Evolutionary conservation across 2,113 vertebrate species (phyloP).

Genomic region (Geothlypis trichas): DNA sequence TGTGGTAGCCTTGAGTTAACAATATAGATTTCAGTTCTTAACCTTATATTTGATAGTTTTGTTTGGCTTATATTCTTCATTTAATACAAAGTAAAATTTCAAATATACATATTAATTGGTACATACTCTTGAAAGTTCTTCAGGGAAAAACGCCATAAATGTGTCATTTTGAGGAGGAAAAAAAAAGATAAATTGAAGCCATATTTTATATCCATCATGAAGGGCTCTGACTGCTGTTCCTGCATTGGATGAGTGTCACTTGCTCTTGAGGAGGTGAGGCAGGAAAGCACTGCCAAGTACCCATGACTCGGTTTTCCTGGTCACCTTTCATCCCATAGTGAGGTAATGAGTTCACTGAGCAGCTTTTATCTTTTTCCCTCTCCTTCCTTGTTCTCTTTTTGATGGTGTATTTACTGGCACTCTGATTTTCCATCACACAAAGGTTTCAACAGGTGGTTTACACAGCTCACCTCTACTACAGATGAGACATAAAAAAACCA

Average conservation of each 20-base stretch:
- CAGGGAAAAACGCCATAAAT: background rate
- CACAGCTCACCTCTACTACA: background rate
- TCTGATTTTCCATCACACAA: background rate
- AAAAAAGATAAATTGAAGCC: background rate
- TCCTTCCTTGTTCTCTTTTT: background rate
- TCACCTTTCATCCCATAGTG: background rate
- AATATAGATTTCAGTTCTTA: background rate
- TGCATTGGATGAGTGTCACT: fast-evolving
- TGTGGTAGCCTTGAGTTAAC: background rate
- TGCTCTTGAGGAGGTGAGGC: background rate
- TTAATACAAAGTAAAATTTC: background rate
- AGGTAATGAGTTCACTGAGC: background rate
- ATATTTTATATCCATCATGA: background rate
- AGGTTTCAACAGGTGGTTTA: background rate
- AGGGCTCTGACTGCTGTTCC: background rate
- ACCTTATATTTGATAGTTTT: background rate
- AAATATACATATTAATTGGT: background rate
- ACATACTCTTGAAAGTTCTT: background rate
- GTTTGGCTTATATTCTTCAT: background rate
- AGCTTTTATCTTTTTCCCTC: background rate
- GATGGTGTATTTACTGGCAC: background rate
- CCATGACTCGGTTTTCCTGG: background rate
- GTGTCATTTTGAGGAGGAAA: background rate
- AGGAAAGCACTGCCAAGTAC: background rate
- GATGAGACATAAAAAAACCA: background rate